Conservation (phyloP, 2,888 invertebrate genomes). For the Conchocele bisecta region DNA sequence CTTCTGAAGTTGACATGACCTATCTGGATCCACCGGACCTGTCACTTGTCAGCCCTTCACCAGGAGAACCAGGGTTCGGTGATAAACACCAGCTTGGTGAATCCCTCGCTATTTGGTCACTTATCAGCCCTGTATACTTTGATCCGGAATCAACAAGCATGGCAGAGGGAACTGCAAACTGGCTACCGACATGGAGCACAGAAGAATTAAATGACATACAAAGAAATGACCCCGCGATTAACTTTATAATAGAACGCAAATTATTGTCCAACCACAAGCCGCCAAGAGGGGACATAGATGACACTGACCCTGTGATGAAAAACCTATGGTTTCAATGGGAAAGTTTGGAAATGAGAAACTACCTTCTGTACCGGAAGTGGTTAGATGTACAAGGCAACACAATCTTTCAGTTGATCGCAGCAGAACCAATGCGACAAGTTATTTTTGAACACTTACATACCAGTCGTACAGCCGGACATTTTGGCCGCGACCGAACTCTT, state of each 20-base stretch:
- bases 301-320: not conserved
- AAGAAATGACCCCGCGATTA: not conserved
- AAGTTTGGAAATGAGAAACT: not conserved
- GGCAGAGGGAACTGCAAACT: not conserved
- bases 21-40: not conserved
- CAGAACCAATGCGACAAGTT: not conserved
- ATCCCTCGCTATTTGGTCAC: not conserved
- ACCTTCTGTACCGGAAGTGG: not conserved
- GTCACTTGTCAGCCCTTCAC: not conserved
- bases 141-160: not conserved
- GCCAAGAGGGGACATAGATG: not conserved
- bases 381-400: not conserved
- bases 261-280: not conserved
- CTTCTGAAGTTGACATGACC: not conserved
- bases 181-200: not conserved
- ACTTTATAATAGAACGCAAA: not conserved
- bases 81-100: not conserved
- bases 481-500: not conserved
- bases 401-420: not conserved
- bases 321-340: conserved; percentile 5
- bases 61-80: not conserved
- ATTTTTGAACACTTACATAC: not conserved
- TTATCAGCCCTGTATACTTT: not conserved
- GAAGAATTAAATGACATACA: not conserved
- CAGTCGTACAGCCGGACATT: not conserved